Conservation (phyloP, 2,888 invertebrate genomes). For the Callyntrura guangdongensis region DNA sequence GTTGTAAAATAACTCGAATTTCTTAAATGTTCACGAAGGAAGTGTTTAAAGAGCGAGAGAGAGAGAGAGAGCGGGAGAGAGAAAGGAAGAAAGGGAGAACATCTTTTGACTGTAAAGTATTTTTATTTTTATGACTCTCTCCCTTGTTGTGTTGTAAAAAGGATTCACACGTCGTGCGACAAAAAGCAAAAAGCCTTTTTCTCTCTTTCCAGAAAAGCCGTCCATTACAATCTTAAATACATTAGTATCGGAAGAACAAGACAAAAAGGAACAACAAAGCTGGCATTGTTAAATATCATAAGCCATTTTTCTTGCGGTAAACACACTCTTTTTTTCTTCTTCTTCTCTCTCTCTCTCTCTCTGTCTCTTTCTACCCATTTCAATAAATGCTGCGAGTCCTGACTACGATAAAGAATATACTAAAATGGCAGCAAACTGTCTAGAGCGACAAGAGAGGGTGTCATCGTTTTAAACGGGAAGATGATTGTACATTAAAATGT, state of each 20-base stretch:
- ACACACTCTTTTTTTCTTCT: neutral
- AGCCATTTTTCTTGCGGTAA: neutral
- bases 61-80: neutral
- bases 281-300: conserved; percentile 3
- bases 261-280: conserved; percentile 30
- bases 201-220: conserved; percentile 53
- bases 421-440: neutral
- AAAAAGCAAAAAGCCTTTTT: conserved; percentile 75
- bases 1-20: neutral
- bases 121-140: conserved; percentile 68
- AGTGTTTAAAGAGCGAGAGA: no score
- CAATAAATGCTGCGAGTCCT: neutral
- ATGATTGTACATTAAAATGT: neutral
- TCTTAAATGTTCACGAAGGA: conserved; percentile 3
- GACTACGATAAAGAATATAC: neutral
- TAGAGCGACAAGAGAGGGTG: neutral
- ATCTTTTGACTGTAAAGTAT: neutral
- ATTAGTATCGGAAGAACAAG: conserved; percentile 57
- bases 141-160: conserved; percentile 80
- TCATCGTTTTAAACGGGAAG: neutral
- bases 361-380: no score
- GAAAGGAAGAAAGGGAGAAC: conserved; percentile 9
- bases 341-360: no score
- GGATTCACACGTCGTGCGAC: conserved; percentile 84
- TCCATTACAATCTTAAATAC: conserved; percentile 65